These are phyloP conservation scores for Drosophila subquinaria DNA, from an alignment of 2,888 invertebrate species.

Conservation along the genomic window DNA sequence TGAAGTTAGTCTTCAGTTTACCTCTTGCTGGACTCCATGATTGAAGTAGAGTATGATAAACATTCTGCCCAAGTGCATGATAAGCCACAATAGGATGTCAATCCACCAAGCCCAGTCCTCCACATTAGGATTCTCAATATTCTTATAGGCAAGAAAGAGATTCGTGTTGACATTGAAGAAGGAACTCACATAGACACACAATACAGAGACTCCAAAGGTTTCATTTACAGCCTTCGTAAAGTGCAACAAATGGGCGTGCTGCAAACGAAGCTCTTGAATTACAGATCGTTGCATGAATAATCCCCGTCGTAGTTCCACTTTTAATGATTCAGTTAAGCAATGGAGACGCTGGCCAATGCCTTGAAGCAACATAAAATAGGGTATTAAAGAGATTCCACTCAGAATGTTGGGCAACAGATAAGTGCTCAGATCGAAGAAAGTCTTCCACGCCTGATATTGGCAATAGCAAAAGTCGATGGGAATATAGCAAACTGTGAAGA, in stretches of 20 bases:
- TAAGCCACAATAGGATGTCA: constrained; percentile 44
- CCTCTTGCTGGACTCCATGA: constrained; percentile 46
- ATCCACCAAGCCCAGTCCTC: constrained; percentile 40
- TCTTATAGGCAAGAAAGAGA: constrained; percentile 59
- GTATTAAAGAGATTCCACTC: constrained; percentile 50
- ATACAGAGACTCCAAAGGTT: constrained; percentile 48
- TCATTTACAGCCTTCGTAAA: constrained; percentile 53
- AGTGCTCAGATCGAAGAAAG: constrained; percentile 29
- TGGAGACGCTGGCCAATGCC: constrained; percentile 46
- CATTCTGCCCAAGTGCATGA: constrained; percentile 55
- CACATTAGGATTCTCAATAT: constrained; percentile 25
- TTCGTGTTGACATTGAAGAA: constrained; percentile 60
- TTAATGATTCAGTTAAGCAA: constrained; percentile 29
- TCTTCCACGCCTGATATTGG: neutral
- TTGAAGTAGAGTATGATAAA: constrained; percentile 54
- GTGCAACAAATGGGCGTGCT: constrained; percentile 34
- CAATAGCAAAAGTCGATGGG: constrained; percentile 16
- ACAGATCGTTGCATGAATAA: constrained; percentile 9
- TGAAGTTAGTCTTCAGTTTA: neutral
- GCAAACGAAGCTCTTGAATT: constrained; percentile 47
- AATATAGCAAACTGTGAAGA: constrained; percentile 22
- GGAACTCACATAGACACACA: constrained; percentile 51
- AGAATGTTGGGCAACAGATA: constrained; percentile 58
- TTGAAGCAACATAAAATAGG: constrained; percentile 51
- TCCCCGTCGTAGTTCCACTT: constrained; percentile 27